Percentiles rank a stretch among this genome's conserved stretches.
Conservation (phyloP, 2,113 vertebrate genomes). For the Salvelinus sp. region DNA sequence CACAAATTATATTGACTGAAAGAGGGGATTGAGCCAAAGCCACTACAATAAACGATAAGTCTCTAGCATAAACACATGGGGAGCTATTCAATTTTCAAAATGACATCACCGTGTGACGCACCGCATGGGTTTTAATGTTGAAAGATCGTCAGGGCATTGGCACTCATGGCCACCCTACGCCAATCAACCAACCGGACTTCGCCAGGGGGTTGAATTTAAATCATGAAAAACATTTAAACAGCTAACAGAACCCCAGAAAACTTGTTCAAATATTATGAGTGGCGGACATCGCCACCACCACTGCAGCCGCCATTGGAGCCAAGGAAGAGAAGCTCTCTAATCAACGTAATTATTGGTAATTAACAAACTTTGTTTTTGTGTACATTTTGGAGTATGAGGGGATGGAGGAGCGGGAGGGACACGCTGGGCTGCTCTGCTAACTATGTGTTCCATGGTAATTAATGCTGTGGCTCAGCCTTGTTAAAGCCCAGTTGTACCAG, state of each 20-base stretch:
- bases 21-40: too few species aligned
- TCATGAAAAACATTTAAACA: slow-evolving; percentile 33
- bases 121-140: slow-evolving; percentile 38
- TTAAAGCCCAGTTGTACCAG: slow-evolving; percentile 65
- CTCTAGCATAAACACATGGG: too few species aligned
- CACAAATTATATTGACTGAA: too few species aligned
- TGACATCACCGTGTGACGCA: too few species aligned
- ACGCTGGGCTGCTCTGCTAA: slow-evolving; percentile 64
- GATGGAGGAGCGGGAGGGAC: slow-evolving; percentile 13
- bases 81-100: too few species aligned
- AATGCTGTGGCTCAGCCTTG: slow-evolving; percentile 67
- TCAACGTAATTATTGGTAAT: slow-evolving; percentile 97
- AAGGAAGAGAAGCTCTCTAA: slow-evolving; percentile 84
- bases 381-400: slow-evolving; percentile 70
- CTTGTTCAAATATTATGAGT: slow-evolving; percentile 87
- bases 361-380: slow-evolving; percentile 83
- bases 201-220: slow-evolving; percentile 27
- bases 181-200: slow-evolving; percentile 30
- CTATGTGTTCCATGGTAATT: slow-evolving; percentile 81
- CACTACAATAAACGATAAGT: too few species aligned
- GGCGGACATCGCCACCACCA: slow-evolving; percentile 71
- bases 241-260: slow-evolving; percentile 39
- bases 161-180: slow-evolving; percentile 60
- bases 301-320: slow-evolving; percentile 48
- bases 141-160: slow-evolving; percentile 78